Evolutionary conservation across 2,113 vertebrate species (phyloP).

Genomic region (Microcebus jonahi): DNA sequence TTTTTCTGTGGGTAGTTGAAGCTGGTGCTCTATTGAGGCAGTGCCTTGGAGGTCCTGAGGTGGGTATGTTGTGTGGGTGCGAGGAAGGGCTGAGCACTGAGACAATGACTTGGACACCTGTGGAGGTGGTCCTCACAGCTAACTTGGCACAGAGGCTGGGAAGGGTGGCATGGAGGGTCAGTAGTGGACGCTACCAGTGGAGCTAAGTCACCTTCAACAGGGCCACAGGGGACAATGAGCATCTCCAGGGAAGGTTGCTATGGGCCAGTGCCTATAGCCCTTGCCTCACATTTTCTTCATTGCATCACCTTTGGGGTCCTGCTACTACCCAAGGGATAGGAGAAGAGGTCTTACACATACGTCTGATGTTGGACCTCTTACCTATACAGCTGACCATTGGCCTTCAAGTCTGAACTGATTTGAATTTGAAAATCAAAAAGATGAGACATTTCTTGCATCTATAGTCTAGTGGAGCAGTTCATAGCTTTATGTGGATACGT

Average conservation of each 20-base stretch:
- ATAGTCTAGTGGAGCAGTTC: neutral
- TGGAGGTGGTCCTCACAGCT: neutral
- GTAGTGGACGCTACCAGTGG: neutral
- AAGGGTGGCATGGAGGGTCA: neutral
- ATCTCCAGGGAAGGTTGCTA: neutral
- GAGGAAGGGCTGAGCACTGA: neutral
- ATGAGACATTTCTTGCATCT: conserved; percentile 25
- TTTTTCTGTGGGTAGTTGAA: neutral
- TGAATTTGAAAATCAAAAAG: neutral
- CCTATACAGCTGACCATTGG: neutral
- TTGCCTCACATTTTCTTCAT: neutral
- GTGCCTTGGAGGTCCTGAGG: neutral
- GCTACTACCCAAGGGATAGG: neutral
- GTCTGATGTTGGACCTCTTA: neutral
- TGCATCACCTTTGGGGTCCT: neutral
- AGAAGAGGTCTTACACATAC: neutral
- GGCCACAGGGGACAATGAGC: neutral
- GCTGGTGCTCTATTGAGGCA: neutral
- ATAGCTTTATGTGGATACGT: neutral
- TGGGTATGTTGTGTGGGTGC: neutral
- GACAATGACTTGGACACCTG: neutral
- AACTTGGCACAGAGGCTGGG: neutral
- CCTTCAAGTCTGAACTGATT: neutral
- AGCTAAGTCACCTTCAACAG: neutral
- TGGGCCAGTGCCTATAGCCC: neutral